A percentile compares a stretch with the other conserved stretches of the same genome.
phyloP scores from a whole-genome alignment of 2,797 vertebrate genomes.

The Crotalus adamanteus region DNA sequence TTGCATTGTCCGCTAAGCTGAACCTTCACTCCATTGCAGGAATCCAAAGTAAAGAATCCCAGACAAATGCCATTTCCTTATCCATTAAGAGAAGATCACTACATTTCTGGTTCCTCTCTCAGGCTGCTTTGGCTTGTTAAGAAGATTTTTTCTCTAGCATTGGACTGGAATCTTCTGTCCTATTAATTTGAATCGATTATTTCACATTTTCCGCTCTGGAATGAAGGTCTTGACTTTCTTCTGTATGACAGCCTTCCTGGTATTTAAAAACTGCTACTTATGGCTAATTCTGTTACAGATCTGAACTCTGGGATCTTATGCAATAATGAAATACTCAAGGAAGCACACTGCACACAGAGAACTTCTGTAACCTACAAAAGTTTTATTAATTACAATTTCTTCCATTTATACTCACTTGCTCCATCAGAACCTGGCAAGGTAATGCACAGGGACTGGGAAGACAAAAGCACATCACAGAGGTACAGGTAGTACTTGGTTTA shows the following conservation, averaged over 20 bases:
- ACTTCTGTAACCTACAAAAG: neutral
- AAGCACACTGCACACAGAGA: neutral
- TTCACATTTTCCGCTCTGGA: neutral
- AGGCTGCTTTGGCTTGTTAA: neutral
- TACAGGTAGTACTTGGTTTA: too few species aligned
- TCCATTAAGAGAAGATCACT: neutral
- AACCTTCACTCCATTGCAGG: neutral
- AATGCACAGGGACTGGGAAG: neutral
- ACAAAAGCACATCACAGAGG: too few species aligned
- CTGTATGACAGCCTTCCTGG: neutral
- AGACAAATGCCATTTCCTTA: neutral
- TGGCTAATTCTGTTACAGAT: neutral
- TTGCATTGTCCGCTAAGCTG: neutral
- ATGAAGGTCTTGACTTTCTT: neutral
- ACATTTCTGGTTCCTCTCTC: neutral
- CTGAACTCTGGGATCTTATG: neutral
- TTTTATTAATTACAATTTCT: neutral
- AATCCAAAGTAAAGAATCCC: neutral
- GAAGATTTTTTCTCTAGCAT: neutral
- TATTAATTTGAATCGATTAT: neutral
- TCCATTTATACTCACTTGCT: neutral
- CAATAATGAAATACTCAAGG: neutral
- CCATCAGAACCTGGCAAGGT: neutral
- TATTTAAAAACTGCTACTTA: neutral
- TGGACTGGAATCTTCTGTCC: neutral